Conservation (phyloP, 2,797 vertebrate genomes). For the Pampus argenteus region DNA sequence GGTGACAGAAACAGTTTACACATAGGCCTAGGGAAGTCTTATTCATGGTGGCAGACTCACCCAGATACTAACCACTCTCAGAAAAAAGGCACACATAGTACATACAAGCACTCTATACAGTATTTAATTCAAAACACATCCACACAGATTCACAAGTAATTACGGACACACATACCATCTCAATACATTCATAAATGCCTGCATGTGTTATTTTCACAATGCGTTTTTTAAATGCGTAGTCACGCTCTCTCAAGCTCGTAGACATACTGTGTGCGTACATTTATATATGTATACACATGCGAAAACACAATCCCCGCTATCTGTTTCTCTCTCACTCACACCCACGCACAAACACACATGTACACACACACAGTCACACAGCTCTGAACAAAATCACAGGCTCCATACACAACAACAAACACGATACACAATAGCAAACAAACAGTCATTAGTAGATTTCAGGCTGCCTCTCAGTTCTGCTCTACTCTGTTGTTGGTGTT, state of each 20-base stretch:
- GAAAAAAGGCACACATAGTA: slow-evolving; percentile 20
- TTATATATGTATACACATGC: slow-evolving; percentile 26
- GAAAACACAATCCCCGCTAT: slow-evolving; percentile 18
- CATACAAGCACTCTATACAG: slow-evolving; percentile 22
- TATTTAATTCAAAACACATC: slow-evolving; percentile 58
- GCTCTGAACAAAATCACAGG: slow-evolving; percentile 55
- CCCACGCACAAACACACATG: slow-evolving; percentile 7
- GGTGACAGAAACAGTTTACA: slow-evolving; percentile 74
- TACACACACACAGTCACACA: slow-evolving; percentile 23
- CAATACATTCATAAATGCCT: slow-evolving; percentile 42
- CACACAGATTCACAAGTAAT: slow-evolving; percentile 47
- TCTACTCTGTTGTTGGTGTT: slow-evolving; percentile 75
- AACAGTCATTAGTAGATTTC: slow-evolving; percentile 81
- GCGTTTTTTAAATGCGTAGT: slow-evolving; percentile 44
- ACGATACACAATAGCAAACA: slow-evolving; percentile 70
- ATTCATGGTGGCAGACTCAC: slow-evolving; percentile 68
- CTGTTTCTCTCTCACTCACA: slow-evolving; percentile 10
- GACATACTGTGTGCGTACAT: slow-evolving; percentile 23
- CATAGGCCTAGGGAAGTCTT: slow-evolving; percentile 63
- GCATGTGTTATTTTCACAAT: slow-evolving; percentile 47
- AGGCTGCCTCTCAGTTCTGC: slow-evolving; percentile 74
- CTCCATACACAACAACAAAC: slow-evolving; percentile 67
- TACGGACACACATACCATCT: slow-evolving; percentile 36
- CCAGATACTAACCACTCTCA: slow-evolving; percentile 40
- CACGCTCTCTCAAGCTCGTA: slow-evolving; percentile 32